Evolutionary conservation across 2,113 vertebrate genomes (phyloP).

Genomic region (Miniopterus natalensis): DNA sequence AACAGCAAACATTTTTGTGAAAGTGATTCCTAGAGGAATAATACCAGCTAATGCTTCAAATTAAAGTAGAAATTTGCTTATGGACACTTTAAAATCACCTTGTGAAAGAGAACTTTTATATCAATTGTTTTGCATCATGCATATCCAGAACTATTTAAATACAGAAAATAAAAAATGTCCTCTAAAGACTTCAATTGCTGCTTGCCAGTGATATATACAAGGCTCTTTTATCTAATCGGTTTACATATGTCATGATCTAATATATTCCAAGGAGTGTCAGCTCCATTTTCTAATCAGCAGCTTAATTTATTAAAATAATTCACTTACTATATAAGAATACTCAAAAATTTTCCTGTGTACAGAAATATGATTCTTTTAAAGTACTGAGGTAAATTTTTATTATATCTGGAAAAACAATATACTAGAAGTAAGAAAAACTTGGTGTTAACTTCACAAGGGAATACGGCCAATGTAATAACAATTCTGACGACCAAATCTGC

Average conservation of each 20-base stretch:
- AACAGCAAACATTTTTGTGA: neutral
- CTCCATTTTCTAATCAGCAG: slow-evolving; percentile 2
- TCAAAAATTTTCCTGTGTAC: neutral
- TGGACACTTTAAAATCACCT: slow-evolving; percentile 7
- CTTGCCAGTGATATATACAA: neutral
- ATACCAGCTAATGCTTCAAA: neutral
- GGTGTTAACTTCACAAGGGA: neutral
- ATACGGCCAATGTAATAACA: neutral
- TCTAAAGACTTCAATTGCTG: neutral
- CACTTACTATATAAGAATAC: neutral
- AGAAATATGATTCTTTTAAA: slow-evolving; percentile 35
- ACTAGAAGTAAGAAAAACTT: neutral
- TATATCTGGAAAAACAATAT: slow-evolving; percentile 19
- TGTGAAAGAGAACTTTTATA: slow-evolving; percentile 12
- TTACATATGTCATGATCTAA: neutral
- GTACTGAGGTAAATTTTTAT: neutral
- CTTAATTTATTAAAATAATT: slow-evolving; percentile 16
- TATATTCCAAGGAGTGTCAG: neutral
- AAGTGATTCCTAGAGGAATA: slow-evolving; percentile 57
- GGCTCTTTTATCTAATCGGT: neutral
- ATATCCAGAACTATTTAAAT: slow-evolving; percentile 1
- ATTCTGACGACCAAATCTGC: neutral
- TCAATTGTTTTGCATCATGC: neutral
- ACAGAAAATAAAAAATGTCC: slow-evolving; percentile 51
- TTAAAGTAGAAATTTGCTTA: slow-evolving; percentile 20